These are phyloP conservation scores for Hydroisotoma schaefferi DNA, from an alignment of 2,888 invertebrate genomes.

Conservation along the genomic window DNA sequence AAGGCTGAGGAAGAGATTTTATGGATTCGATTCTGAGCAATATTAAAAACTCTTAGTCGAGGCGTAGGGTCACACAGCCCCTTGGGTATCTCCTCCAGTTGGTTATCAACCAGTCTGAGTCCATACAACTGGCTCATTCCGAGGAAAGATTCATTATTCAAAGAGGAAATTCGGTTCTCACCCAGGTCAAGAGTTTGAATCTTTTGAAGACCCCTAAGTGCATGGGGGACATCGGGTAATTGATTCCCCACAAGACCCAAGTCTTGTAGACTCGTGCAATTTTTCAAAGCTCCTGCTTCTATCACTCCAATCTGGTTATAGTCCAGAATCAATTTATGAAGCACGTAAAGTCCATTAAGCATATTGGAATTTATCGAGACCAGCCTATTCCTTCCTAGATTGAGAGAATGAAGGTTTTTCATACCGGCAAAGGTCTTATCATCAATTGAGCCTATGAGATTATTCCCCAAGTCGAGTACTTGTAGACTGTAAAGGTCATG, in stretches of 20 bases:
- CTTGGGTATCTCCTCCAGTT: slow-evolving; percentile 69
- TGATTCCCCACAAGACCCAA: slow-evolving; percentile 71
- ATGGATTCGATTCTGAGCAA: slow-evolving; percentile 73
- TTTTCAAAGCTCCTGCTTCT: slow-evolving; percentile 68
- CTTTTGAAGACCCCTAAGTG: slow-evolving; percentile 65
- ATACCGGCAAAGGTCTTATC: slow-evolving; percentile 72
- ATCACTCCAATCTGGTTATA: slow-evolving; percentile 68
- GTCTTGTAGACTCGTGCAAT: slow-evolving; percentile 73
- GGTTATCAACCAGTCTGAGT: slow-evolving; percentile 74
- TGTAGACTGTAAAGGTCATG: slow-evolving; percentile 68
- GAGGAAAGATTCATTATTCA: slow-evolving; percentile 68
- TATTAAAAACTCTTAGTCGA: slow-evolving; percentile 71
- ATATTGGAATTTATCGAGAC: slow-evolving; percentile 66
- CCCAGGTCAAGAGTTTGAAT: slow-evolving; percentile 75
- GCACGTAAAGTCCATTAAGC: slow-evolving; percentile 68
- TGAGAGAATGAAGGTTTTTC: slow-evolving; percentile 71
- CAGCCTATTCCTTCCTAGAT: slow-evolving; percentile 69
- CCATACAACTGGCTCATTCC: slow-evolving; percentile 71
- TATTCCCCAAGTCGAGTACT: slow-evolving; percentile 69
- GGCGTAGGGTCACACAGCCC: slow-evolving; percentile 69
- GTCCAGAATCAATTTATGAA: slow-evolving; percentile 70
- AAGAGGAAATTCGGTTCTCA: slow-evolving; percentile 70
- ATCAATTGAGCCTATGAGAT: slow-evolving; percentile 61
- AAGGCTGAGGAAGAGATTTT: slow-evolving; percentile 75
- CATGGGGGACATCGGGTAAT: slow-evolving; percentile 66